phyloP scores from a whole-genome alignment of 2,113 vertebrate genomes.

The Peromyscus leucopus region DNA sequence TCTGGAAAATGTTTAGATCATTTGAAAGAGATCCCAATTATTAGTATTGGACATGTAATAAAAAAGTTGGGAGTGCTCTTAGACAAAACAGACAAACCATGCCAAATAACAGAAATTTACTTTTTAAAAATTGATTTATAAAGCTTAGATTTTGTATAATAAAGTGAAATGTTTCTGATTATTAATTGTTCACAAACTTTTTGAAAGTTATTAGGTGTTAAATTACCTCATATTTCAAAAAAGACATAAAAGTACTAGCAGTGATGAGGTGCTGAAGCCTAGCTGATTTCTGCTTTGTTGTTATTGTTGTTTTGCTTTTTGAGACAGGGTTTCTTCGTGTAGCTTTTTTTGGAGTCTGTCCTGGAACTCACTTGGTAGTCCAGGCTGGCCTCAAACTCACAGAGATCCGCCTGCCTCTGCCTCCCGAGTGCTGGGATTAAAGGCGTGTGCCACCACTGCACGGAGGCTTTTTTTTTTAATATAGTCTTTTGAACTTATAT shows the following conservation, averaged over 20 bases:
- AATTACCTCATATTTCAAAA: slow-evolving; percentile 45
- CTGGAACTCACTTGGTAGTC: too few species aligned
- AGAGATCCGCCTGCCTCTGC: too few species aligned
- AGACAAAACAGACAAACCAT: not conserved
- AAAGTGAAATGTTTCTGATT: slow-evolving; percentile 42
- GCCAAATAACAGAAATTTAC: slow-evolving; percentile 42
- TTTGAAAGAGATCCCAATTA: not conserved
- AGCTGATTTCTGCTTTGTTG: not conserved
- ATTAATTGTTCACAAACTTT: not conserved
- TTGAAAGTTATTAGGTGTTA: slow-evolving; percentile 8
- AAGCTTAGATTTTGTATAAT: slow-evolving; percentile 17
- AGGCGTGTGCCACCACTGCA: too few species aligned
- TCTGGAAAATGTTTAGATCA: slow-evolving; percentile 37
- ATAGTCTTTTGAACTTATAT: not conserved
- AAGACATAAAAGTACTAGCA: slow-evolving; percentile 34
- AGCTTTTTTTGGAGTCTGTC: too few species aligned
- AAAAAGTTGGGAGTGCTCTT: not conserved
- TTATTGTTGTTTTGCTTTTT: too few species aligned
- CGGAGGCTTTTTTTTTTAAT: not conserved
- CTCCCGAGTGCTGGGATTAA: too few species aligned
- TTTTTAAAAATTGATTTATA: slow-evolving; percentile 13
- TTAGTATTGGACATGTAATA: not conserved
- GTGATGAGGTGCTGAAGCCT: slow-evolving; percentile 13
- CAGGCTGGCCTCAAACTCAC: too few species aligned
- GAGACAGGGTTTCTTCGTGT: too few species aligned